Evolutionary conservation across 2,888 invertebrate genomes (phyloP).

Genomic region (Caenorhabditis sinica): DNA sequence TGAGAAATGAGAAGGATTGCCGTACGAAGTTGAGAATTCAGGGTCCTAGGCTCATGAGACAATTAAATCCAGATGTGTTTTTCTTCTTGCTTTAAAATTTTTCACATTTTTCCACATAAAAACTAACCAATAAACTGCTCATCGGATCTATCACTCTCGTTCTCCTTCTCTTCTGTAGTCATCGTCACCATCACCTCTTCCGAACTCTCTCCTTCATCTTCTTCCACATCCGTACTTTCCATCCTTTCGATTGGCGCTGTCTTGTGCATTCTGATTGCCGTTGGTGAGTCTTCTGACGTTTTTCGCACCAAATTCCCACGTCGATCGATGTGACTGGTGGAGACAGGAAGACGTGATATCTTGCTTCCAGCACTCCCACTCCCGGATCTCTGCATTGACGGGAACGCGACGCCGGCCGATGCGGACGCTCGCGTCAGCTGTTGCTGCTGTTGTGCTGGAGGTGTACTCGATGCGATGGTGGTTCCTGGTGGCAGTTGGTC

Average conservation of each 20-base stretch:
- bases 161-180: conserved; percentile 49
- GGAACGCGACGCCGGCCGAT: conserved; percentile 76
- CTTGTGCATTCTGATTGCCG: conserved; percentile 55
- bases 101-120: conserved; percentile 6
- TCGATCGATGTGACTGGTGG: conserved; percentile 68
- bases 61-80: conserved; percentile 55
- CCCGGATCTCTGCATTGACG: conserved; percentile 70
- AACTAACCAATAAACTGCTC: conserved; percentile 58
- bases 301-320: conserved; percentile 18
- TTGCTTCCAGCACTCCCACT: conserved; percentile 40
- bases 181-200: conserved; percentile 21
- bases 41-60: not conserved
- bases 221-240: conserved; percentile 53
- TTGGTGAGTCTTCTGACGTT: conserved; percentile 48
- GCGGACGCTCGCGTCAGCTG: conserved; percentile 62
- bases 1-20: not conserved
- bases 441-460: too few species aligned
- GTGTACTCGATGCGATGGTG: conserved; percentile 62
- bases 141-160: conserved; percentile 39
- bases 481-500: conserved; percentile 78
- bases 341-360: conserved; percentile 65
- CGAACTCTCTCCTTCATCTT: conserved; percentile 5
- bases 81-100: not conserved
- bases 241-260: conserved; percentile 56
- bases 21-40: too few species aligned